Percentiles rank a stretch among this genome's conserved stretches.
These are phyloP conservation scores for Lycocorax pyrrhopterus DNA, from an alignment of 2,113 vertebrate species.

Conservation along the genomic window DNA sequence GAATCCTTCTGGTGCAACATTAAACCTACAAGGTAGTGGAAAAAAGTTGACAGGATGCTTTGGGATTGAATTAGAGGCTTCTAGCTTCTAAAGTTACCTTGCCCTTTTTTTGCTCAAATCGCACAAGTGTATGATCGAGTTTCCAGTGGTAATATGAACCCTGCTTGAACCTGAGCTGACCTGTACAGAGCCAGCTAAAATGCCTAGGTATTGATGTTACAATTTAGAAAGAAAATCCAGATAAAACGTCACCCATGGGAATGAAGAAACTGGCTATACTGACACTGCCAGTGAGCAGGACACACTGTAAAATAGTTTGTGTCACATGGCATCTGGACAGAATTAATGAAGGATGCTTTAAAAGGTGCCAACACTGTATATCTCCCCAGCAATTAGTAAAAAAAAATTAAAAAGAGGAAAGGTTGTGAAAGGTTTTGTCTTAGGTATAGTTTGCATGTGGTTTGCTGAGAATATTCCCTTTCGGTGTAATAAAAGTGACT, in stretches of 20 bases:
- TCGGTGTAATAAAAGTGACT: not conserved
- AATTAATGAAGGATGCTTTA: not conserved
- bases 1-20: not conserved
- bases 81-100: constrained; percentile 2
- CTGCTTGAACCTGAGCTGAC: not conserved
- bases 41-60: not conserved
- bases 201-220: not conserved
- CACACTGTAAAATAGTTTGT: not conserved
- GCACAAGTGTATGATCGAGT: not conserved
- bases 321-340: not conserved
- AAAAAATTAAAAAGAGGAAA: not conserved
- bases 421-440: not conserved
- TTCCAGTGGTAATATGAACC: not conserved
- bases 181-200: not conserved
- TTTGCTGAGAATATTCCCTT: not conserved
- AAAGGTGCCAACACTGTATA: not conserved
- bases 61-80: constrained; percentile 17
- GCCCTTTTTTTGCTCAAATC: not conserved
- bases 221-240: not conserved
- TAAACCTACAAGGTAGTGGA: not conserved
- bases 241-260: not conserved
- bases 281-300: not conserved
- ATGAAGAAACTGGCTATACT: not conserved
- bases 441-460: not conserved
- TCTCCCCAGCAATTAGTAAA: not conserved